A percentile compares a stretch with the other conserved stretches of the same genome.
Evolutionary conservation across 2,888 invertebrate species (phyloP).

Genomic region (Fragum whitleyi): DNA sequence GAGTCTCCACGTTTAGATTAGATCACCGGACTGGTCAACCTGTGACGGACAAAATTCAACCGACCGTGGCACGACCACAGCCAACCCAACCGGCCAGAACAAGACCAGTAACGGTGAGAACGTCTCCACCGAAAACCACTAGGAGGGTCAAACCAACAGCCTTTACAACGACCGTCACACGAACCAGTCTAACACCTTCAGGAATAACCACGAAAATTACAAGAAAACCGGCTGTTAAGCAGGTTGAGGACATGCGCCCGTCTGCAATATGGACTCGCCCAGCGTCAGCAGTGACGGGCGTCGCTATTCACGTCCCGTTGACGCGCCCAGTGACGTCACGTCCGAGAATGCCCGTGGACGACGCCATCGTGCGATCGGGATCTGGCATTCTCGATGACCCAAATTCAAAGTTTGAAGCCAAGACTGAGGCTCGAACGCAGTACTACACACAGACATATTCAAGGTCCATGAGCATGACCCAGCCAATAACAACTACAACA

Average conservation of each 20-base stretch:
- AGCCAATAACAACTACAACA: slow-evolving; percentile 28
- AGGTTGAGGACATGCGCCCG: background rate
- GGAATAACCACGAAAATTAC: background rate
- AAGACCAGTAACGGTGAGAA: background rate
- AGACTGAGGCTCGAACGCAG: background rate
- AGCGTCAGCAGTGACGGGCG: background rate
- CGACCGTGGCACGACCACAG: background rate
- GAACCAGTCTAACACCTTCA: background rate
- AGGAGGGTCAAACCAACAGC: background rate
- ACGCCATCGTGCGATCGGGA: background rate
- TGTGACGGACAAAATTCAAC: background rate
- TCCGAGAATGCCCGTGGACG: background rate
- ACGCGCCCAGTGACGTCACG: background rate
- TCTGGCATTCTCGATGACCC: background rate
- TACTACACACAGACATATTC: slow-evolving; percentile 2
- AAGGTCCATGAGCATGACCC: background rate
- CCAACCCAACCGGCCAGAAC: background rate
- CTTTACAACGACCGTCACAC: slow-evolving; percentile 17
- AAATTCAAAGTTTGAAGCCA: background rate
- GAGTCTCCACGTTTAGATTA: background rate
- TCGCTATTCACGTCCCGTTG: background rate
- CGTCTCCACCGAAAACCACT: background rate
- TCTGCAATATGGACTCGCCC: slow-evolving; percentile 10
- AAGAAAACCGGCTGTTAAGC: background rate
- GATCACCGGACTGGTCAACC: background rate